phyloP scores from a whole-genome alignment of 2,888 invertebrate species.

The Microplitis manilae region DNA sequence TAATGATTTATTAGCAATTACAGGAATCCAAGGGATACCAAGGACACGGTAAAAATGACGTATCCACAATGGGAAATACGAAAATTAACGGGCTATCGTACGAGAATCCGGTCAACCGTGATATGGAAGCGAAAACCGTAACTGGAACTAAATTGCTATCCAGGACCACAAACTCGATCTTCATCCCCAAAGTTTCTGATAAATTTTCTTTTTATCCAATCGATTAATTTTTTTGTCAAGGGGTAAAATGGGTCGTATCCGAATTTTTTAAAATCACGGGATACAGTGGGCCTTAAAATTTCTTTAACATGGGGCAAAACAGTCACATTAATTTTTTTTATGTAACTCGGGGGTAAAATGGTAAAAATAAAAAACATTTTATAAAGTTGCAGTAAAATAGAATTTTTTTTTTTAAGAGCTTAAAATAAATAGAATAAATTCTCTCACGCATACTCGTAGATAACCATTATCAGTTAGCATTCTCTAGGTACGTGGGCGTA shows the following conservation, averaged over 20 bases:
- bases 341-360: no score
- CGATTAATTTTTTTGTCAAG: no score
- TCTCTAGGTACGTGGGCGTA: slow-evolving; percentile 1
- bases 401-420: no score
- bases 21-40: background rate
- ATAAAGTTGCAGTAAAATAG: no score
- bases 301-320: no score
- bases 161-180: background rate
- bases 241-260: no score
- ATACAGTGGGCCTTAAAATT: no score
- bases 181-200: slow-evolving; percentile 9
- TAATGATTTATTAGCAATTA: background rate
- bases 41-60: slow-evolving; percentile 15
- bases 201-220: background rate
- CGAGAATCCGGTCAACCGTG: slow-evolving; percentile 32
- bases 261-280: no score
- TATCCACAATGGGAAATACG: slow-evolving; percentile 32
- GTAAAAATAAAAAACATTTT: no score
- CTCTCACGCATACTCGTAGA: slow-evolving; percentile 3
- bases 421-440: background rate
- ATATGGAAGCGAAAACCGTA: slow-evolving; percentile 34
- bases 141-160: slow-evolving; percentile 37
- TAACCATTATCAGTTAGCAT: slow-evolving; percentile 1
- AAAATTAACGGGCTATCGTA: slow-evolving; percentile 37
- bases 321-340: no score